phyloP scores from a whole-genome alignment of 1,140 invertebrate species.

The Cotesia vestalis region DNA sequence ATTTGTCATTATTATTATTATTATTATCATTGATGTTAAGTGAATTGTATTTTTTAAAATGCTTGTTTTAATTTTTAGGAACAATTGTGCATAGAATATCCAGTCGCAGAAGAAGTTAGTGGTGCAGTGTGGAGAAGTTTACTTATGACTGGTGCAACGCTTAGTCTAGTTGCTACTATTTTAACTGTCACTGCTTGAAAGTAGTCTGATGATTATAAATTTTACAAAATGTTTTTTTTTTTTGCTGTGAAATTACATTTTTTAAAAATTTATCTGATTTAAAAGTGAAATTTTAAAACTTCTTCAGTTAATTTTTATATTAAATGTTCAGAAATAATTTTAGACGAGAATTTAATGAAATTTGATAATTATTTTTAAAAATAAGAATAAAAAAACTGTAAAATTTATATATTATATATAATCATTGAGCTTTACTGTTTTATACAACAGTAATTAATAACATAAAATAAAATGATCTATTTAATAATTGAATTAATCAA shows the following conservation, averaged over 20 bases:
- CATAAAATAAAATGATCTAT: too few species aligned
- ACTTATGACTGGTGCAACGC: conserved; percentile 68
- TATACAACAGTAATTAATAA: not conserved
- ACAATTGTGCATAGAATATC: conserved; percentile 69
- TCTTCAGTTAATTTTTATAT: too few species aligned
- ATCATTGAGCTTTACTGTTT: not conserved
- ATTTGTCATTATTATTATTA: too few species aligned
- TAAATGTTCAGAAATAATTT: too few species aligned
- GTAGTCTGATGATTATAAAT: not conserved
- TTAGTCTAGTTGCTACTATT: conserved; percentile 68
- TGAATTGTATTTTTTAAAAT: too few species aligned
- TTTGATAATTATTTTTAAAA: too few species aligned
- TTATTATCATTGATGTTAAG: not conserved
- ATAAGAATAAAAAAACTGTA: too few species aligned
- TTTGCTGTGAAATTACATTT: not conserved
- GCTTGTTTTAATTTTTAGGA: conserved; percentile 55
- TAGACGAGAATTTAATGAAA: too few species aligned
- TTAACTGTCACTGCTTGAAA: conserved; percentile 61
- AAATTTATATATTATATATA: too few species aligned
- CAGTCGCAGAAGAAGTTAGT: conserved; percentile 68
- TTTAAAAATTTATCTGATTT: too few species aligned
- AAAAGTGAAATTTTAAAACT: too few species aligned
- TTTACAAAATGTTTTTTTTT: too few species aligned
- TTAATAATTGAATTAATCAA: not conserved
- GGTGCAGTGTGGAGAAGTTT: conserved; percentile 69